Percentiles rank a stretch among this genome's conserved stretches.
These are phyloP conservation scores for Columbina picui DNA, from an alignment of 2,113 vertebrate species.

Conservation along the genomic window DNA sequence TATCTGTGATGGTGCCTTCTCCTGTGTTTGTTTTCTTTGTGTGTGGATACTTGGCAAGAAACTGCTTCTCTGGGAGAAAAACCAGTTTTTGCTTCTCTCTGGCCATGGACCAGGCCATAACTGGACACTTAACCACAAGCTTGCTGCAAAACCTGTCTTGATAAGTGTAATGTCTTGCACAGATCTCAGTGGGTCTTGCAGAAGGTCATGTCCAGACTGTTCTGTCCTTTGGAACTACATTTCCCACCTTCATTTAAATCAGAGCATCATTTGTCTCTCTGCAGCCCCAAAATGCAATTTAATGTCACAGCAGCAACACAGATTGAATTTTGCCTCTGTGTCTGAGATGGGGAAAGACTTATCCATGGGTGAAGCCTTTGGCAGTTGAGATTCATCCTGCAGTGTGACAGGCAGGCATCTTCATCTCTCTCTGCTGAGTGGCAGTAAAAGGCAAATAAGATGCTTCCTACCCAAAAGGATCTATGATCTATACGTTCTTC, in stretches of 20 bases:
- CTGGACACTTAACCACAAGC: background rate
- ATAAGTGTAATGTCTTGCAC: background rate
- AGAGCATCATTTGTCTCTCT: background rate
- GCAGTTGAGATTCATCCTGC: background rate
- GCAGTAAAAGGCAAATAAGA: background rate
- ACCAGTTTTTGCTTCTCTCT: constrained; percentile 33
- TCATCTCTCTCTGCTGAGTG: background rate
- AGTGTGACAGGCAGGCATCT: background rate
- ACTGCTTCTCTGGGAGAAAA: constrained; percentile 39
- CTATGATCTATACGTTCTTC: background rate
- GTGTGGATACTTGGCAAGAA: constrained; percentile 59
- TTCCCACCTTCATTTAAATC: background rate
- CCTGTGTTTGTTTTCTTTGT: constrained; percentile 57
- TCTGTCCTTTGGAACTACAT: background rate
- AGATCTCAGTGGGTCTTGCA: background rate
- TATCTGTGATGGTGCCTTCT: constrained; percentile 61
- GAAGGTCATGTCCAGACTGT: background rate
- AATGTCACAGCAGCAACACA: background rate
- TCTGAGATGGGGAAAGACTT: background rate
- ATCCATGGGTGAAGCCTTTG: background rate
- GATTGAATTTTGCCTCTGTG: background rate
- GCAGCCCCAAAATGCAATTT: background rate
- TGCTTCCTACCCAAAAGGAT: background rate
- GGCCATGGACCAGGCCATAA: constrained; percentile 2
- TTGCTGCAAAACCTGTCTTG: background rate